These are phyloP conservation scores for Pterocles gutturalis DNA, from an alignment of 2,113 vertebrate genomes.

Conservation along the genomic window DNA sequence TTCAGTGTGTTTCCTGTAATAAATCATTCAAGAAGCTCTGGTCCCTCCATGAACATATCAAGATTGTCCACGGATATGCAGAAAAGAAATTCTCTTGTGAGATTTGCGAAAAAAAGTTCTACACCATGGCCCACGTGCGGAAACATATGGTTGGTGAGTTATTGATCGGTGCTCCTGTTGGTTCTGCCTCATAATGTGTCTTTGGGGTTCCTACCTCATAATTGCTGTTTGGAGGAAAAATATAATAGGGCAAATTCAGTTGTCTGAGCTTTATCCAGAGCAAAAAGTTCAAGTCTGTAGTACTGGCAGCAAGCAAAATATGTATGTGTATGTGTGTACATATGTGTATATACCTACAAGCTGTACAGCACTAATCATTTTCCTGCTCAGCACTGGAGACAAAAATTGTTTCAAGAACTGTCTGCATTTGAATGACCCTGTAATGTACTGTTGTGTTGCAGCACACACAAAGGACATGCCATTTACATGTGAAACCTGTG, in stretches of 20 bases:
- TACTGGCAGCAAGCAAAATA: background rate
- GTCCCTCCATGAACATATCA: slow-evolving; percentile 98
- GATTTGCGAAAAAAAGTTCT: slow-evolving; percentile 99
- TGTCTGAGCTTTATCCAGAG: background rate
- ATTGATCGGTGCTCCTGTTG: background rate
- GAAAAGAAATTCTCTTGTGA: slow-evolving; percentile 99
- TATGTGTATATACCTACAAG: background rate
- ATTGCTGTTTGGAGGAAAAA: background rate
- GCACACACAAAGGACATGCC: slow-evolving; percentile 99
- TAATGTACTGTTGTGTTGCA: slow-evolving; percentile 67
- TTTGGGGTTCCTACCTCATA: background rate
- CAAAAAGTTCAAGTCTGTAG: background rate
- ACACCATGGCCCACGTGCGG: slow-evolving; percentile 98
- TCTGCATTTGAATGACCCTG: background rate
- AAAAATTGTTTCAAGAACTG: background rate
- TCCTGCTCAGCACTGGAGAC: background rate
- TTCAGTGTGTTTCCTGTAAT: slow-evolving; percentile 95
- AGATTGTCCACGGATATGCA: slow-evolving; percentile 97
- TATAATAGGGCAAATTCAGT: background rate
- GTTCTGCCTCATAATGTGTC: background rate
- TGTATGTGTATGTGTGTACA: accelerated
- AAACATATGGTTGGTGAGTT: slow-evolving; percentile 99
- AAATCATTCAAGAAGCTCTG: slow-evolving; percentile 99
- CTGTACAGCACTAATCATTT: background rate
- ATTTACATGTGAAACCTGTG: slow-evolving; percentile 98